Conservation (phyloP, 2,888 invertebrate genomes). For the Autographa pulchrina region DNA sequence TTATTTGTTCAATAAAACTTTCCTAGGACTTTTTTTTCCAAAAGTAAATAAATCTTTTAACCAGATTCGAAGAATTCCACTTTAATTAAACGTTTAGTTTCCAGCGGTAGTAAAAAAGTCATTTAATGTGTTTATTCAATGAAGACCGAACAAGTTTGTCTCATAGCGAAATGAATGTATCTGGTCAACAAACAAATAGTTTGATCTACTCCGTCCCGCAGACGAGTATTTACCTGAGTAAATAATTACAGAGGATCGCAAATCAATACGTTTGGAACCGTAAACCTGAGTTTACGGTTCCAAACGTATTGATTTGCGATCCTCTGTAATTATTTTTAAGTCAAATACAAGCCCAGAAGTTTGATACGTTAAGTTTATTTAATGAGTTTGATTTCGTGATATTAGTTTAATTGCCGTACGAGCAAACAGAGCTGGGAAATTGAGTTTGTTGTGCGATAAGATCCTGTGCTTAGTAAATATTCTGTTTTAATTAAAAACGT, state of each 20-base stretch:
- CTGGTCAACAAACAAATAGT: background rate
- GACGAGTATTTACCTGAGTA: constrained; percentile 21
- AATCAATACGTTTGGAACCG: constrained; percentile 20
- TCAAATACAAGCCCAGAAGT: constrained; percentile 41
- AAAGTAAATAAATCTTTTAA: background rate
- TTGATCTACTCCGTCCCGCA: constrained; percentile 11
- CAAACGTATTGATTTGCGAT: constrained; percentile 18
- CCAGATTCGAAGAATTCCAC: too few species aligned
- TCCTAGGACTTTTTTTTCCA: background rate
- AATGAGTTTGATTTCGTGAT: constrained; percentile 47
- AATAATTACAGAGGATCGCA: constrained; percentile 21
- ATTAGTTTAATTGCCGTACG: constrained; percentile 54
- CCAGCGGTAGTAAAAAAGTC: background rate
- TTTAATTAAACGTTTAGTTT: background rate
- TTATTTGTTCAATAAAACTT: too few species aligned
- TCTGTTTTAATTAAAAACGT: constrained; percentile 40
- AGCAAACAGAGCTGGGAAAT: constrained; percentile 46
- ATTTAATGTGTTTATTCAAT: background rate
- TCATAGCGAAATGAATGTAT: background rate
- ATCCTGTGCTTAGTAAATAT: constrained; percentile 42
- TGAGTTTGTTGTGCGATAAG: constrained; percentile 37
- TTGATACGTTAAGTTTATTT: constrained; percentile 44
- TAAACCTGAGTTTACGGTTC: constrained; percentile 12
- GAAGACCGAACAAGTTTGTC: background rate
- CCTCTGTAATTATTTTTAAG: constrained; percentile 32